Evolutionary conservation across 2,113 vertebrate species (phyloP), one percentile per base, ranked within the genome.

Genomic region (Canis aureus): DNA sequence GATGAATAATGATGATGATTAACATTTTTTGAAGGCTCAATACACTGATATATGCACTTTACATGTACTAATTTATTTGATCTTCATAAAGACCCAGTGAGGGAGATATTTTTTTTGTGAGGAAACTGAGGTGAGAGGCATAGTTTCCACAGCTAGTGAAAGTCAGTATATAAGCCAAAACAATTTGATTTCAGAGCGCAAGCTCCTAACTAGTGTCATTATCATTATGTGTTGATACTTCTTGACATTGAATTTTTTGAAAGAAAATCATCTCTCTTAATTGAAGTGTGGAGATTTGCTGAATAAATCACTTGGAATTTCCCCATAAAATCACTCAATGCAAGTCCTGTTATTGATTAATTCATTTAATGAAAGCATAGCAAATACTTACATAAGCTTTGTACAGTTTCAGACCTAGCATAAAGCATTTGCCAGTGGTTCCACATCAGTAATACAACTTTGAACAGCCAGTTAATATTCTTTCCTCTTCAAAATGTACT

Each of bases 231-330:
- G 25, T 35, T 94, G 78, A 85, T 16, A 57, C 32, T 71, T 59
- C 25, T 64, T 51, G 49, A 94, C 51, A 60, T 79, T 93, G 51
- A 38, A 71, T 53, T 92, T 85, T 95, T 85, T 76, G 19, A 9
- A 94, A 86, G 73, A 60, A 92, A 55, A 69, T 92, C 32, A 19
- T 53, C 27, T 64, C 25, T 80, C 67, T 74, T 88, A 88, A 55
- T 67, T 79, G n/a, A 90, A 60, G 29, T 84, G 38, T 96, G n/a
- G 79, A 91, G 67, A 62, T 89, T 32, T 91, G 49, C 35, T 66
- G 78, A 83, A 35, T 79, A 83, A 95, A 76, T 78, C 62, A 55
- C 86, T 95, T 83, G 74, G 91, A 51, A 62, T n/a, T 81, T 29
- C 6, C 27, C 17, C 11, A 9, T 43, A 76, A 97, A 93, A 64